These are phyloP conservation scores for Petrocephalus schoutedeni DNA, from an alignment of 2,797 vertebrate genomes.

Conservation along the genomic window DNA sequence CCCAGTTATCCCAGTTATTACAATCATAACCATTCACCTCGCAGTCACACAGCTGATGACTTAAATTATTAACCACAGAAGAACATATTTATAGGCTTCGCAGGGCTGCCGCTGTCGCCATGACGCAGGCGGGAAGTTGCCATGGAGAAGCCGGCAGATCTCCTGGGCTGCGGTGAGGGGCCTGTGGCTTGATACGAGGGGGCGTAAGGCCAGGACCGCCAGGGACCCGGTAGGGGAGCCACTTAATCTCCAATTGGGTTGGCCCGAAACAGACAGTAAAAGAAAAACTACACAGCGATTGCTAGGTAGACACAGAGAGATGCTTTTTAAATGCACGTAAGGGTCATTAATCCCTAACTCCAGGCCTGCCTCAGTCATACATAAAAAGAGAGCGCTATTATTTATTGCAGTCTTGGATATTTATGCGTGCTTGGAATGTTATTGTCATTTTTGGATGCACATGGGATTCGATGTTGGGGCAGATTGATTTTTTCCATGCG, in stretches of 20 bases:
- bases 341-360: background rate
- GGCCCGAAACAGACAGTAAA: background rate
- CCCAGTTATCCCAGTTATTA: background rate
- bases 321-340: background rate
- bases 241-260: background rate
- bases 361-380: background rate
- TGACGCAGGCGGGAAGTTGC: background rate
- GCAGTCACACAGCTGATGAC: background rate
- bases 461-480: conserved; percentile 3
- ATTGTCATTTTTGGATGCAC: background rate
- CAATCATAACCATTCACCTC: background rate
- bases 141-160: conserved; percentile 14
- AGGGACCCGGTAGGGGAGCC: background rate
- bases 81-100: background rate
- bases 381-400: background rate
- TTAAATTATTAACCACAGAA: background rate
- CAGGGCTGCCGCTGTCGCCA: background rate
- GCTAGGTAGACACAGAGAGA: background rate
- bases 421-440: background rate
- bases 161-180: background rate
- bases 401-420: background rate
- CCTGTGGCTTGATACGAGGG: background rate
- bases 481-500: conserved; percentile 32
- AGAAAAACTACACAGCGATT: background rate
- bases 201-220: background rate